Conservation (phyloP, 2,888 invertebrate genomes). For the Acleris sparsana region DNA sequence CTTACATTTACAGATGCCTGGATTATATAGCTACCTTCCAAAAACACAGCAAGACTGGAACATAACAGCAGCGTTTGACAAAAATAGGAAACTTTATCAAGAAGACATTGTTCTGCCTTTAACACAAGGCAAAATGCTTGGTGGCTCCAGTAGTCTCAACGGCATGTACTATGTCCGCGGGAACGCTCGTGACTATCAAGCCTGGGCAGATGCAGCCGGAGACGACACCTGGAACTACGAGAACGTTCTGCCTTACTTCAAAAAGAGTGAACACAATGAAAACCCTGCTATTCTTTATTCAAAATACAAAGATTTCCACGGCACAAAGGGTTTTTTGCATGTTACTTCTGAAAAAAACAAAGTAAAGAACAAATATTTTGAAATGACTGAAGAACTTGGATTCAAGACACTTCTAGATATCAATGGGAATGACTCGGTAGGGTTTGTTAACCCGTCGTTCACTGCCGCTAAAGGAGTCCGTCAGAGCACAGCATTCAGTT, state of each 20-base stretch:
- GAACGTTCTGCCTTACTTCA: constrained; percentile 44
- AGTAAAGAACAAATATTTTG: background rate
- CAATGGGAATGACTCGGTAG: constrained; percentile 27
- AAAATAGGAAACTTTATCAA: constrained; percentile 35
- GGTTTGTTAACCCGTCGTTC: constrained; percentile 27
- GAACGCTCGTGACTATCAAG: constrained; percentile 42
- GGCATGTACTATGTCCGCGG: constrained; percentile 46
- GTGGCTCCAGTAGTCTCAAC: constrained; percentile 45
- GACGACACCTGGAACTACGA: constrained; percentile 45
- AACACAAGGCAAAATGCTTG: constrained; percentile 44
- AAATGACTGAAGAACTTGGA: constrained; percentile 14
- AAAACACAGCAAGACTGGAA: constrained; percentile 41
- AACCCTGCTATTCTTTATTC: constrained; percentile 38
- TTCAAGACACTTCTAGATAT: constrained; percentile 7
- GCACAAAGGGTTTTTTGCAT: constrained; percentile 12
- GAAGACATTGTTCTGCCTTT: constrained; percentile 24
- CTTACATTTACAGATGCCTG: constrained; percentile 15
- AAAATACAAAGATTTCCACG: constrained; percentile 21
- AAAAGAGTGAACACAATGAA: constrained; percentile 45
- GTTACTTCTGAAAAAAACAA: background rate
- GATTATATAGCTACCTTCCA: background rate
- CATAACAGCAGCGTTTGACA: constrained; percentile 40
- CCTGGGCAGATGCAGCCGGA: constrained; percentile 44
- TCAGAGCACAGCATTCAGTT: constrained; percentile 89
- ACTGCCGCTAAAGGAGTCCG: constrained; percentile 86